A percentile compares a stretch with the other conserved stretches of the same genome.
Conservation (phyloP, 1,140 invertebrate species). For the Trachelipus rathkii region DNA sequence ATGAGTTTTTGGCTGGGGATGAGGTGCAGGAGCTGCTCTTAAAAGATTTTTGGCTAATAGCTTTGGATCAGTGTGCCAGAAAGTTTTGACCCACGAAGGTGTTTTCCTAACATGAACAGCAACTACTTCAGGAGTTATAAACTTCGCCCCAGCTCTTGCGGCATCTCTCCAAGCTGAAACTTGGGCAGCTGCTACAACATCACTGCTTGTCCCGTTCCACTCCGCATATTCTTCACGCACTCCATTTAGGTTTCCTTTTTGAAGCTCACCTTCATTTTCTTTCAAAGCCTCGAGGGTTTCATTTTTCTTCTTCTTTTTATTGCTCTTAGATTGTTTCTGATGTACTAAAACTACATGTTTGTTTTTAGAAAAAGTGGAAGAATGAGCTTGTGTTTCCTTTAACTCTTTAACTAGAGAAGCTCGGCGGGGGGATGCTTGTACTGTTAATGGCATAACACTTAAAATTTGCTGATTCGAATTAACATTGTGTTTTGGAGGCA, state of each 20-base stretch:
- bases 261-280: background rate
- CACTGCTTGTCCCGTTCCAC: background rate
- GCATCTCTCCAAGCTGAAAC: conserved; percentile 35
- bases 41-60: background rate
- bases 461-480: background rate
- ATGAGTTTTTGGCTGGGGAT: background rate
- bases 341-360: too few species aligned
- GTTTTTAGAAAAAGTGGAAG: too few species aligned
- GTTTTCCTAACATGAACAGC: conserved; percentile 26
- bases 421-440: too few species aligned
- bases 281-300: background rate
- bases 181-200: conserved; percentile 33
- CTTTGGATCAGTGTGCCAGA: conserved; percentile 31
- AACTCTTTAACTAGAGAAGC: too few species aligned
- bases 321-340: too few species aligned
- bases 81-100: conserved; percentile 30
- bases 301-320: background rate
- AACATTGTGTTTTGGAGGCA: background rate
- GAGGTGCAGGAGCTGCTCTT: background rate
- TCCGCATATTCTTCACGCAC: background rate
- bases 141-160: conserved; percentile 30
- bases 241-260: background rate
- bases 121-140: conserved; percentile 36
- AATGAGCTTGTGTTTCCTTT: too few species aligned
- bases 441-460: too few species aligned